Percentiles rank a stretch among this genome's conserved stretches.
These are phyloP conservation scores for Pangasianodon gigas DNA, from an alignment of 2,113 vertebrate genomes.

Conservation along the genomic window DNA sequence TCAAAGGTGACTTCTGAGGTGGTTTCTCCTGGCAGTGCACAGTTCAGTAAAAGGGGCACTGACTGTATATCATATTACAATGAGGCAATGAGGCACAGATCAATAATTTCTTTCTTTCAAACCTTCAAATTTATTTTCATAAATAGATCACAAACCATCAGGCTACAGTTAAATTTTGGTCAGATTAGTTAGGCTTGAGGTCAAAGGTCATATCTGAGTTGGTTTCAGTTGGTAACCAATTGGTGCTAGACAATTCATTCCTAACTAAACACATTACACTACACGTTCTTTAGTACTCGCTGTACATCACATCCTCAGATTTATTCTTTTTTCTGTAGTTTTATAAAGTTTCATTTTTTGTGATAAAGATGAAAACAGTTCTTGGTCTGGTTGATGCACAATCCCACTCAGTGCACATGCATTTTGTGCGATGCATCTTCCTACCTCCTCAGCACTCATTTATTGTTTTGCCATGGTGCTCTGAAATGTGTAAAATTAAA, in stretches of 20 bases:
- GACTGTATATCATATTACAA: neutral
- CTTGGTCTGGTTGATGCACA: neutral
- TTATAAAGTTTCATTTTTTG: neutral
- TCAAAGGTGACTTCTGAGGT: neutral
- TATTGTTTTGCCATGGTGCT: neutral
- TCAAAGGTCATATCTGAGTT: neutral
- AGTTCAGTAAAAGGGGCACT: neutral
- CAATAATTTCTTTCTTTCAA: neutral
- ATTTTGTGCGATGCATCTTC: too few relatives aligned
- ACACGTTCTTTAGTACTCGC: neutral
- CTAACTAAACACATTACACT: neutral
- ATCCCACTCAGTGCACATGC: neutral
- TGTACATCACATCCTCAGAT: neutral
- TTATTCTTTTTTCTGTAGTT: neutral
- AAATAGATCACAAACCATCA: neutral
- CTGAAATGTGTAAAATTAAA: neutral
- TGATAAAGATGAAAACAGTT: neutral
- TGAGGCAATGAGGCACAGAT: neutral
- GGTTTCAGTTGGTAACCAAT: neutral
- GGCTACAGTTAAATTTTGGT: neutral
- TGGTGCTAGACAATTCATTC: neutral
- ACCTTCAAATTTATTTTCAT: neutral
- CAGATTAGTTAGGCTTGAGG: neutral
- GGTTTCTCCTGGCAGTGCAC: neutral
- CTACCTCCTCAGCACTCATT: neutral